Evolutionary conservation across 2,113 vertebrate genomes (phyloP).

Genomic region (Salminus brasiliensis): DNA sequence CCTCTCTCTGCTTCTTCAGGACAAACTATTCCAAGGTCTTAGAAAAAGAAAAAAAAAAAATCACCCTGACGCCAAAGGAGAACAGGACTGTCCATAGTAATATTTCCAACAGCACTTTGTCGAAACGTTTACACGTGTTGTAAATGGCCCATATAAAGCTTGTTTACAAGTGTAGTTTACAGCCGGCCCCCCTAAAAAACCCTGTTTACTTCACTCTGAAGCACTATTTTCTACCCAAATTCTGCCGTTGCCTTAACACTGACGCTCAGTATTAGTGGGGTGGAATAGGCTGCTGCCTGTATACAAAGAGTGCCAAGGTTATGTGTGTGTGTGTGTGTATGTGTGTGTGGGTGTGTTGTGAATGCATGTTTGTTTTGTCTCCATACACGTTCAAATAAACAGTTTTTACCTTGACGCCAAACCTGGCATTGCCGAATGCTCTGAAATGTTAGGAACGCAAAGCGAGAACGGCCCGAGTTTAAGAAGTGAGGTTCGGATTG

Average conservation of each 20-base stretch:
- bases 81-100: slow-evolving; percentile 11
- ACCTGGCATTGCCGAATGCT: slow-evolving; percentile 22
- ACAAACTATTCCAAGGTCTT: slow-evolving; percentile 30
- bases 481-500: neutral
- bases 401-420: neutral
- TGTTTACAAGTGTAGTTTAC: slow-evolving; percentile 58
- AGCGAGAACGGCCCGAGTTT: neutral
- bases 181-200: slow-evolving; percentile 42
- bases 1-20: slow-evolving; percentile 40
- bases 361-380: slow-evolving; percentile 13
- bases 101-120: slow-evolving; percentile 45
- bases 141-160: slow-evolving; percentile 43
- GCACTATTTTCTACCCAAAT: slow-evolving; percentile 56
- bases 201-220: slow-evolving; percentile 54
- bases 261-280: slow-evolving; percentile 57
- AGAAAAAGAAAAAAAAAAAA: slow-evolving; percentile 35
- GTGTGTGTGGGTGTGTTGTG: slow-evolving; percentile 35
- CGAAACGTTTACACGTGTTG: slow-evolving; percentile 50
- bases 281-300: slow-evolving; percentile 48
- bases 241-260: slow-evolving; percentile 57
- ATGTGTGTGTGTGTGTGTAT: slow-evolving; percentile 35
- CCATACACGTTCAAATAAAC: neutral
- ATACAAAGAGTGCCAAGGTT: slow-evolving; percentile 46
- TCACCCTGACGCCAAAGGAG: slow-evolving; percentile 47
- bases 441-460: neutral